Evolutionary conservation across 2,113 vertebrate species (phyloP), one percentile per base, ranked within the genome.

Genomic region (Thunnus maccoyii): DNA sequence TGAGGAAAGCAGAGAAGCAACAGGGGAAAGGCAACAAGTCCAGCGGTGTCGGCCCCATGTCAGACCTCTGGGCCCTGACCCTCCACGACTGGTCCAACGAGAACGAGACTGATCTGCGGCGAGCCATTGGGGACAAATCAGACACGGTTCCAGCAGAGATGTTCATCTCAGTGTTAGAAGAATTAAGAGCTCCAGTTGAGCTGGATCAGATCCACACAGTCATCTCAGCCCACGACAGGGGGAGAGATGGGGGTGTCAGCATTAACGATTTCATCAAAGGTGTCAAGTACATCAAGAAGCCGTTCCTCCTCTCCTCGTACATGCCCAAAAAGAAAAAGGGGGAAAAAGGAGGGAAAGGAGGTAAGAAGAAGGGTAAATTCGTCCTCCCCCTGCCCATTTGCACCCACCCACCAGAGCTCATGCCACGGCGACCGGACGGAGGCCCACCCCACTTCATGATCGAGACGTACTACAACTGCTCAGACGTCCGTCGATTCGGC

Each of bases 41-140:
- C 1, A 90, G 71, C 0, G 3, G 82, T 3, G 17, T 63, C 27
- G 82, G 91, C 9, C 93, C 78, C 4, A 95, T 92, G 60, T 93
- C 89, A 0, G 78, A 92, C 0, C 67, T n/a, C 2, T 98, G 96
- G 96, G 94, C 95, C 3, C 70, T 97, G 60, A 94, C 84, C 52
- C 94, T 99, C 3, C 97, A 99, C 0, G 98, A 99, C 67, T 99
- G 98, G 98, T 96, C 97, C 0, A 1, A 92, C 3, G 97, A 96
- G 86, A 91, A 95, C 0, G 91, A 98, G 90, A 11, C 54, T 0
- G 78, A 83, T 13, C 90, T 99, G 18, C 77, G 77, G 1, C 86
- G 95, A 54, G 89, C 84, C 0, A 94, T 97, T 6, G 79, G 48
- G 6, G 9, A 71, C 16, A 89, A 89, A 0, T 91, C 94, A 0